Percentiles rank a stretch among this genome's conserved stretches.
Conservation (phyloP, 2,888 invertebrate genomes). For the Acanthosepion pharaonis region DNA sequence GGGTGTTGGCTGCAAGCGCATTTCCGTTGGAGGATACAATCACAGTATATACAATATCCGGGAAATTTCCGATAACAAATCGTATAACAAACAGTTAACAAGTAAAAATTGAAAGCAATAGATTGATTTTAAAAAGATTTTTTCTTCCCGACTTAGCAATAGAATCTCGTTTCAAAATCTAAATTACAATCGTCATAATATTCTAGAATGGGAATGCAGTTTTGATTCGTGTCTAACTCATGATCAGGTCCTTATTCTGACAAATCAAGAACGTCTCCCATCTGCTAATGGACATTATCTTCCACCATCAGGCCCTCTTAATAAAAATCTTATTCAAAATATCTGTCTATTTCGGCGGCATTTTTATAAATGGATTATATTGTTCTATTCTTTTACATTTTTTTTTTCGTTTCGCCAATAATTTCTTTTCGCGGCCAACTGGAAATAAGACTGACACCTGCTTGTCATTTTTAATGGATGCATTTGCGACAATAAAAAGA, state of each 20-base stretch:
- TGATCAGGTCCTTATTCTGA: background rate
- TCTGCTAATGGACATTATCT: background rate
- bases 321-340: background rate
- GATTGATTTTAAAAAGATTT: no score
- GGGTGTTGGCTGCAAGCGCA: no score
- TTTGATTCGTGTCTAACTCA: no score
- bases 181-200: no score
- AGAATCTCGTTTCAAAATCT: no score
- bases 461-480: slow-evolving; percentile 15
- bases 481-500: background rate
- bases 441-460: background rate
- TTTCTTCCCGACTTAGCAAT: no score
- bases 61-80: no score
- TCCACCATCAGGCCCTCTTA: background rate
- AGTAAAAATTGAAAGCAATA: no score
- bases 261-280: background rate
- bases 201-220: no score
- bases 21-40: no score
- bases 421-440: background rate
- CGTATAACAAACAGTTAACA: no score
- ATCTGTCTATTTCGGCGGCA: background rate
- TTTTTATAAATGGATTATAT: background rate
- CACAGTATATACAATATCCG: no score
- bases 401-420: background rate
- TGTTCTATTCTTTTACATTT: background rate